A percentile compares a stretch with the other conserved stretches of the same genome.
phyloP scores from a whole-genome alignment of 2,888 invertebrate species.

The Tenthredo scrophulariae region DNA sequence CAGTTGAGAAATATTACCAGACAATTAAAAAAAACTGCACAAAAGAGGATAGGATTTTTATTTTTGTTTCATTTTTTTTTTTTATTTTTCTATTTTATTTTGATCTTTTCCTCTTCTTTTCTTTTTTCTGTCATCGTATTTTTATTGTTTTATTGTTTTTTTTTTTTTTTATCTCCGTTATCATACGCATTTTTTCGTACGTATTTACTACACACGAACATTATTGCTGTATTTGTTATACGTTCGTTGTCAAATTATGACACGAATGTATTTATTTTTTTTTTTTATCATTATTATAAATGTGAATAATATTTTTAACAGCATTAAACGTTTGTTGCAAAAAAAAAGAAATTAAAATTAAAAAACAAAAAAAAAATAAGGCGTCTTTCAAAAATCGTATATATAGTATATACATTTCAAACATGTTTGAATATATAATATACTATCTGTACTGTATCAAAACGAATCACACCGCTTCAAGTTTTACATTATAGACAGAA shows the following conservation, averaged over 20 bases:
- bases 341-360: background rate
- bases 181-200: background rate
- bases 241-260: conserved; percentile 3
- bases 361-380: background rate
- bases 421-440: background rate
- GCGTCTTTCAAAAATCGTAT: background rate
- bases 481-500: background rate
- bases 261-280: background rate
- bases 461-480: background rate
- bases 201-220: background rate
- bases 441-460: background rate
- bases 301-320: conserved; percentile 21
- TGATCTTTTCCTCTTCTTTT: background rate
- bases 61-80: background rate
- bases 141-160: background rate
- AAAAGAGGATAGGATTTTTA: background rate
- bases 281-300: background rate
- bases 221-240: background rate
- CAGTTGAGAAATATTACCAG: background rate
- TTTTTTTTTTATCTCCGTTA: background rate
- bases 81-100: background rate
- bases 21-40: too few relatives aligned
- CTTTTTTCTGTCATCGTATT: background rate
- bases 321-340: background rate
- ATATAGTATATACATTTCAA: background rate